A percentile compares a stretch with the other conserved stretches of the same genome.
These are phyloP conservation scores for Glossophaga mutica DNA, from an alignment of 2,797 vertebrate species.

Conservation along the genomic window DNA sequence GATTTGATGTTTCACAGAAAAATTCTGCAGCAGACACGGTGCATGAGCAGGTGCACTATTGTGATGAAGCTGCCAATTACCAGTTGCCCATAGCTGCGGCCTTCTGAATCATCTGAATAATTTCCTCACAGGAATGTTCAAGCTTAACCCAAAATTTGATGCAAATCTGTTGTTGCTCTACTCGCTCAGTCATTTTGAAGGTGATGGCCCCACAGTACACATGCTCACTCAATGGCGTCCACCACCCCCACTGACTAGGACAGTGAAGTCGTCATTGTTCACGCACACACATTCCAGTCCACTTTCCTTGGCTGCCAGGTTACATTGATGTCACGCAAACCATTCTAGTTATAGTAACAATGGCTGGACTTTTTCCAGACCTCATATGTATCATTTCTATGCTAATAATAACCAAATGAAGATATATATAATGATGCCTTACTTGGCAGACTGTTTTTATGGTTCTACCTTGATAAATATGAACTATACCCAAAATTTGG, in stretches of 20 bases:
- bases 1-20: background rate
- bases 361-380: background rate
- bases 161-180: background rate
- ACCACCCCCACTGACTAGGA: background rate
- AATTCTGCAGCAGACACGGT: background rate
- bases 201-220: background rate
- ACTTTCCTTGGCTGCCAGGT: background rate
- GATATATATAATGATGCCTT: background rate
- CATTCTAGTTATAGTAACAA: background rate
- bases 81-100: background rate
- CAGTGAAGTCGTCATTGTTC: background rate
- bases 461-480: background rate
- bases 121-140: background rate
- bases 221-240: background rate
- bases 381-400: background rate
- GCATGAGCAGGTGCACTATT: background rate
- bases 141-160: background rate
- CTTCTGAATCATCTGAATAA: background rate
- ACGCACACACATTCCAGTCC: background rate
- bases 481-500: background rate
- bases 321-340: background rate
- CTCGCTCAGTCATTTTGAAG: background rate
- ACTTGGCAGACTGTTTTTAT: background rate
- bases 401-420: background rate
- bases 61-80: background rate